Base-by-base conservation (phyloP, 1,140 invertebrate species). In the Cydia splendana region DNA sequence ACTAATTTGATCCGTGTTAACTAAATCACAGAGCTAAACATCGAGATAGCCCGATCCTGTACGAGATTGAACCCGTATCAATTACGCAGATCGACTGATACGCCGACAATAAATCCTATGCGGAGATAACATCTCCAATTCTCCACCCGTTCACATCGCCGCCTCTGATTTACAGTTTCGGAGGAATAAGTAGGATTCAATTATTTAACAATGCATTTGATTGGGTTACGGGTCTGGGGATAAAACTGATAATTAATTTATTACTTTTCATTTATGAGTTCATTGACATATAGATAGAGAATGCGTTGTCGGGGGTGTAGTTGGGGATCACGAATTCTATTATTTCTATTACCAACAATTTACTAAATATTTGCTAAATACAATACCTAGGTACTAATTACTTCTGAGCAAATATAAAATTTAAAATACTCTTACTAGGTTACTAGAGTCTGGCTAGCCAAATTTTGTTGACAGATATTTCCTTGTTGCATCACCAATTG, bases 71-170 rank as follows among this genome's bases (percentile, higher is more conserved):
- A 83, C 85, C 86, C 84, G 86, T 88, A 90, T 90, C 88, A 86
- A 88, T 90, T 88, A 90, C 87, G 81, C 80, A 88, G 88, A 90
- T 90, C 85, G 81, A 74, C 51, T 81, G 87, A 90, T 90, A 90
- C 86, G 78, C 74, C 76, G 65, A 74, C 87, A 81, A 88, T 90
- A 88, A 87, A 88, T 90, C 85, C 85, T 87, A 79, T 81, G 75
- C 53, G 73, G 67, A 45, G 86, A 89, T 89, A 89, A 79, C 79
- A 89, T 88, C 87, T 87, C 76, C 71, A 34, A 77, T 78, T 87
- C 87, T 87, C 76, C 74, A 62, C 79, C 79, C 83, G 79, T 79
- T 85, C 82, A 82, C 75, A 84, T 86, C 78, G 80, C 81, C 81
- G 80, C 80, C 53, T 76, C 85, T 88, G 88, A 89, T 87, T 86